Percentiles rank a stretch among this genome's conserved stretches.
Evolutionary conservation across 2,797 vertebrate species (phyloP).

Genomic region (Astyanax mexicanus): DNA sequence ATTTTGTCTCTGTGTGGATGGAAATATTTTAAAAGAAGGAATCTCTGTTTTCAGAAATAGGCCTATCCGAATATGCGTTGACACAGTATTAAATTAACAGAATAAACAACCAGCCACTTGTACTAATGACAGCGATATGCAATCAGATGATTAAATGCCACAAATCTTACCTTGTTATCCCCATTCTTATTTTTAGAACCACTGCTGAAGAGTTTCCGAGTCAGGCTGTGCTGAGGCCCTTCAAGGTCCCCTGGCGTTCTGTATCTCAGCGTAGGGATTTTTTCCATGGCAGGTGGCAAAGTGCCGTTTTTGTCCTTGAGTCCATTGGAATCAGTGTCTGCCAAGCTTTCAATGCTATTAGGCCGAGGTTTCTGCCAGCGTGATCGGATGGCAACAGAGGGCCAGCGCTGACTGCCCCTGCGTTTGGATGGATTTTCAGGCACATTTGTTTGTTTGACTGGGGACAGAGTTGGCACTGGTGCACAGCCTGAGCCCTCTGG

Average conservation of each 20-base stretch:
- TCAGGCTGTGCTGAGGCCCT: conserved; percentile 79
- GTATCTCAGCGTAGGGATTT: conserved; percentile 89
- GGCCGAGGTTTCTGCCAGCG: conserved; percentile 85
- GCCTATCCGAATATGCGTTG: no score
- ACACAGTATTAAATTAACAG: no score
- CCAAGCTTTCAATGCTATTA: conserved; percentile 82
- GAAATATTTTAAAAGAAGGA: no score
- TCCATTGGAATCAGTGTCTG: conserved; percentile 78
- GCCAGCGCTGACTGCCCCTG: conserved; percentile 83
- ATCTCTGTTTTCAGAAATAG: no score
- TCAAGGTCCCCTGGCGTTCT: conserved; percentile 78
- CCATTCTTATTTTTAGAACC: conserved; percentile 77
- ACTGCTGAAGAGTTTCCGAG: conserved; percentile 83
- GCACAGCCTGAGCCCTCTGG: conserved; percentile 82
- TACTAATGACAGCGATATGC: no score
- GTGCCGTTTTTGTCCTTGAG: conserved; percentile 81
- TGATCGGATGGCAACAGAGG: conserved; percentile 83
- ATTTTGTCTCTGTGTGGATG: no score
- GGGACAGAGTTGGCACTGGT: conserved; percentile 75
- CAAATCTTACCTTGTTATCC: conserved; percentile 80
- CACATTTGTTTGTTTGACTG: conserved; percentile 69
- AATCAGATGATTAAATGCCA: neutral
- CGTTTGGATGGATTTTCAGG: conserved; percentile 63
- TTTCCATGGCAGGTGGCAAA: conserved; percentile 87
- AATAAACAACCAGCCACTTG: no score